Base-by-base conservation (phyloP, 2,888 invertebrate species). In the Therioaphis trifolii region DNA sequence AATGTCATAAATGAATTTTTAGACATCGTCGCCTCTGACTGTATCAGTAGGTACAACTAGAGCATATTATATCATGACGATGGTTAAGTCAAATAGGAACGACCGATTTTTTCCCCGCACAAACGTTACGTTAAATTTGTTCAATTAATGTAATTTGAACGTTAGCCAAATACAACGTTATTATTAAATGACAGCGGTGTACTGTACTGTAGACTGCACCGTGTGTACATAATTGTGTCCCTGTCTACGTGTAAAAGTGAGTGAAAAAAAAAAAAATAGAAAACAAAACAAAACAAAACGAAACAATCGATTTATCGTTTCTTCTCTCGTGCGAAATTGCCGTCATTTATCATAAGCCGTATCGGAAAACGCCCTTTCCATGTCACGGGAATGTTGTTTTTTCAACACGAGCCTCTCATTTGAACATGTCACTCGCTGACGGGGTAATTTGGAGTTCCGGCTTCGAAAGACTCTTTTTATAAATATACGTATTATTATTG, bases 291-390 rank as follows among this genome's bases (percentile, higher is more conserved):
- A 43, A 29, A 49, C 11, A n/a, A n/a, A n/a, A 35, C 35, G 7
- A 35, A 35, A 40, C 24, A 68, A 78, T 78, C 78, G 78, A 78
- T 78, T 52, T 66, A 77, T 78, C 49, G 49, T 68, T 68, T 68
- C 29, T 52, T 35, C 66, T 49, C 21, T 68, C 66, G 24, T 11
- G 66, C 24, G 52, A 68, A 68, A 68, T 40, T 18, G 5, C 21
- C 68, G 68, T 78, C 78, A 68, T 78, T 78, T 78, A 78, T 78
- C 78, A 78, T 78, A 68, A 78, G 40, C 15, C 35, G 35, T 78
- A 78, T 78, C 78, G 68, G 68, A 68, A 68, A 78, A 78, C 63
- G 78, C 68, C 66, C 52, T 40, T 46, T 52, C 78, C 78, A 52
- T 78, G 29, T 68, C 35, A 78, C 68, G 12, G 21, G 52, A 40